Percentiles rank a stretch among this genome's conserved stretches.
Evolutionary conservation across 2,113 vertebrate genomes (phyloP).

Genomic region (Centropus bengalensis): DNA sequence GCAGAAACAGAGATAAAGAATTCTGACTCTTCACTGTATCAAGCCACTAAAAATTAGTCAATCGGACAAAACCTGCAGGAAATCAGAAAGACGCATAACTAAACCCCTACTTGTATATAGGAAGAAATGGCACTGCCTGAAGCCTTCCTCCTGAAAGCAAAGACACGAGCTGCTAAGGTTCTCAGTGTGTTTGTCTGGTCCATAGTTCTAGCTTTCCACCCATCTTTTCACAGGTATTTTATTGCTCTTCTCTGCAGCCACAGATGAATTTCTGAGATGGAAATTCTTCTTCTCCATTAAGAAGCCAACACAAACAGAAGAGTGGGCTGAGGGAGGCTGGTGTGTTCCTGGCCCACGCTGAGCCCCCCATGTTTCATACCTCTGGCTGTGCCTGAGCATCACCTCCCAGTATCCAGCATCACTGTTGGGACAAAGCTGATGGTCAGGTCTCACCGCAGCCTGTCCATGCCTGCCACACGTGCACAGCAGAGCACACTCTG

Average conservation of each 20-base stretch:
- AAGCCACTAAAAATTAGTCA: neutral
- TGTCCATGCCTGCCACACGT: fast-evolving
- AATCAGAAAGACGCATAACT: neutral
- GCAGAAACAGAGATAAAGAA: neutral
- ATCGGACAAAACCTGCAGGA: neutral
- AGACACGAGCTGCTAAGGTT: neutral
- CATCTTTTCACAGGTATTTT: neutral
- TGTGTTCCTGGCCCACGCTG: fast-evolving
- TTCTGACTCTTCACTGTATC: neutral
- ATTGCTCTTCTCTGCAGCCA: neutral
- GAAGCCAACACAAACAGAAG: neutral
- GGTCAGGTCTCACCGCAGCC: neutral
- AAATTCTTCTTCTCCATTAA: neutral
- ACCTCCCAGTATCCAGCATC: neutral
- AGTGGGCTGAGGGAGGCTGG: neutral
- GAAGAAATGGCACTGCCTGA: neutral
- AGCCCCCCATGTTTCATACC: fast-evolving
- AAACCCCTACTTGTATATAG: neutral
- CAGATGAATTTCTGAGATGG: neutral
- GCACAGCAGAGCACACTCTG: neutral
- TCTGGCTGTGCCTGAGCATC: neutral
- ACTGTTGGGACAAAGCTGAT: fast-evolving
- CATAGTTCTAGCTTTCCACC: neutral
- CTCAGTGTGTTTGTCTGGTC: neutral
- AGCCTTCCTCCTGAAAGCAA: neutral